Evolutionary conservation across 1,140 invertebrate species (phyloP), one percentile per base, ranked within the genome.

Genomic region (Diprion similis): DNA sequence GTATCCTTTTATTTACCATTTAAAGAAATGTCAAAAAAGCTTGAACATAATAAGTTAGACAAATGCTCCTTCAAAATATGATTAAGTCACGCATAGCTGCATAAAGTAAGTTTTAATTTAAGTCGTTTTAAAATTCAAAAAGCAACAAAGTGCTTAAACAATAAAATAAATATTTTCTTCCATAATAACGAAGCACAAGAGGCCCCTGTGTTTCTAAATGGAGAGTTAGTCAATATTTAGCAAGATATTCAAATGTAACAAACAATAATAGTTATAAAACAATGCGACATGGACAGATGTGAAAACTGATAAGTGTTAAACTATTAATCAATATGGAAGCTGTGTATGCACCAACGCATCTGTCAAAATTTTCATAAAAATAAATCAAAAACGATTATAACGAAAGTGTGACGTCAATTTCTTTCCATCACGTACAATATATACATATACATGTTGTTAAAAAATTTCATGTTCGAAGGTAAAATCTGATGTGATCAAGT

Each of bases 181-280:
- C 82, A 76, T 77, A 71, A 77, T 71, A 78, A 68, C 70, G 75
- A 82, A 77, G 84, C 82, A 83, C 83, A 84, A 85, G 75, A 73
- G 66, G 73, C 75, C 69, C 66, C 69, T 71, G 74, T 80, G 80
- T 76, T 78, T 83, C 73, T 48, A 59, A 74, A 70, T 73, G 70
- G 69, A 82, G 72, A 75, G 71, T 84, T 81, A 82, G 83, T 85
- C 81, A 84, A 84, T 84, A 83, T 75, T 78, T 82, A 81, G 77
- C 17, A 18, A 19, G 66, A 45, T 68, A 68, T 68, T 68, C 17
- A 13, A 47, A 70, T 46, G 69, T 70, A 48, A 18, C 13, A 68
- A 68, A 17, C 15, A 68, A 68, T 68, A 68, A 68, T 68, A 68
- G 66, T 45, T 68, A 18, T 68, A 68, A 18, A 19, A 68, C 18